phyloP scores from a whole-genome alignment of 1,140 invertebrate species.

The Drosophila trapezifrons region DNA sequence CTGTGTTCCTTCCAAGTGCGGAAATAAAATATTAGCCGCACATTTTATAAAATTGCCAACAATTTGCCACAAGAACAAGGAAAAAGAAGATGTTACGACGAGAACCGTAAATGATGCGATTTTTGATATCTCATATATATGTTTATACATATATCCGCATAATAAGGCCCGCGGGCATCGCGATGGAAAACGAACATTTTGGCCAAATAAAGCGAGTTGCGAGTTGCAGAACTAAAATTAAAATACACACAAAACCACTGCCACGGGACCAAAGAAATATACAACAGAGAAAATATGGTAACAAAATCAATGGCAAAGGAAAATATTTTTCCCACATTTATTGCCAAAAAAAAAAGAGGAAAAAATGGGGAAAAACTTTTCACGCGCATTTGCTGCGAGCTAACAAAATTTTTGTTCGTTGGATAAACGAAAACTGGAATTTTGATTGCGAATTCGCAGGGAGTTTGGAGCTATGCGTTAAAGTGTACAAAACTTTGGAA shows the following conservation, averaged over 20 bases:
- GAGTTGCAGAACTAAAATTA: slow-evolving; percentile 45
- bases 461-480: not conserved
- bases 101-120: slow-evolving; percentile 36
- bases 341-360: slow-evolving; percentile 6
- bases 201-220: slow-evolving; percentile 10
- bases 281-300: slow-evolving; percentile 27
- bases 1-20: slow-evolving; percentile 60
- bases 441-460: slow-evolving; percentile 21
- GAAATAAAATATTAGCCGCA: slow-evolving; percentile 78
- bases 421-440: slow-evolving; percentile 24
- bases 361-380: not conserved
- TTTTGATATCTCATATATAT: slow-evolving; percentile 25
- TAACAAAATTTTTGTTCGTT: slow-evolving; percentile 15
- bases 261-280: slow-evolving; percentile 2
- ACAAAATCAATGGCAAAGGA: slow-evolving; percentile 38
- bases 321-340: slow-evolving; percentile 42
- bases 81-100: slow-evolving; percentile 8
- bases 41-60: slow-evolving; percentile 63
- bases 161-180: slow-evolving; percentile 15
- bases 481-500: not conserved
- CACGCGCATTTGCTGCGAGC: slow-evolving; percentile 19
- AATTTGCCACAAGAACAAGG: slow-evolving; percentile 45
- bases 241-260: slow-evolving; percentile 35
- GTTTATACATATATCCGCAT: not conserved
- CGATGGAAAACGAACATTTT: not conserved